Evolutionary conservation across 30 jellyfish, hydroid and myxozoan species (phyloP).

Genomic region (Euphysa ruthae): DNA sequence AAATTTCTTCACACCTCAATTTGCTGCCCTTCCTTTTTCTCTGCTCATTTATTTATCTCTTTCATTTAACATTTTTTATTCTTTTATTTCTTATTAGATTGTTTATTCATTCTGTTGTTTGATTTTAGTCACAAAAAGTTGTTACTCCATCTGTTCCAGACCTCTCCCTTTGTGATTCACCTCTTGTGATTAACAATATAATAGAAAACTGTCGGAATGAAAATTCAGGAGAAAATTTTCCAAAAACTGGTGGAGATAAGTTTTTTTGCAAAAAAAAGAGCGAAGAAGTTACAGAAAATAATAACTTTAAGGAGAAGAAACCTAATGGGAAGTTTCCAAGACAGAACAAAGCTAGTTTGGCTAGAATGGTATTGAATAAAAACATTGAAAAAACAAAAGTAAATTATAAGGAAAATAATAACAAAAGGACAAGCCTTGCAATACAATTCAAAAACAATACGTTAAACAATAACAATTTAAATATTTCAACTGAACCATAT

Average conservation of each 20-base stretch:
- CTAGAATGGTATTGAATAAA: constrained; percentile 13
- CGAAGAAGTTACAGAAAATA: not conserved
- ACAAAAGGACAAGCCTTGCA: constrained; percentile 11
- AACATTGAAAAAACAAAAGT: not conserved
- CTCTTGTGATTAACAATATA: not conserved
- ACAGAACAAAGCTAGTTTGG: constrained; percentile 31
- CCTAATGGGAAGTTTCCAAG: constrained; percentile 3
- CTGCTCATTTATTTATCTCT: too few species aligned
- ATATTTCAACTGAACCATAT: too few species aligned
- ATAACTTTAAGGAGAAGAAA: not conserved
- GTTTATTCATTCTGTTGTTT: not conserved
- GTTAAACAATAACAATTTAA: too few species aligned
- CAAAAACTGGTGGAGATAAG: too few species aligned
- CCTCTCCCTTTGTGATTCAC: constrained; percentile 51
- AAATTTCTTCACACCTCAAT: too few species aligned
- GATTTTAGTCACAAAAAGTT: not conserved
- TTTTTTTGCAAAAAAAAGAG: not conserved
- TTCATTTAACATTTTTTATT: too few species aligned
- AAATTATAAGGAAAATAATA: not conserved
- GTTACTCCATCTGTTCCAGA: constrained; percentile 75
- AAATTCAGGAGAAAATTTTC: too few species aligned
- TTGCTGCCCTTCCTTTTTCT: too few species aligned
- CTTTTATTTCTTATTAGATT: too few species aligned
- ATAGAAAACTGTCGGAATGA: too few species aligned
- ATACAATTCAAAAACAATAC: constrained; percentile 14